phyloP scores from a whole-genome alignment of 2,797 vertebrate species.

The Pantherophis vulpinus region DNA sequence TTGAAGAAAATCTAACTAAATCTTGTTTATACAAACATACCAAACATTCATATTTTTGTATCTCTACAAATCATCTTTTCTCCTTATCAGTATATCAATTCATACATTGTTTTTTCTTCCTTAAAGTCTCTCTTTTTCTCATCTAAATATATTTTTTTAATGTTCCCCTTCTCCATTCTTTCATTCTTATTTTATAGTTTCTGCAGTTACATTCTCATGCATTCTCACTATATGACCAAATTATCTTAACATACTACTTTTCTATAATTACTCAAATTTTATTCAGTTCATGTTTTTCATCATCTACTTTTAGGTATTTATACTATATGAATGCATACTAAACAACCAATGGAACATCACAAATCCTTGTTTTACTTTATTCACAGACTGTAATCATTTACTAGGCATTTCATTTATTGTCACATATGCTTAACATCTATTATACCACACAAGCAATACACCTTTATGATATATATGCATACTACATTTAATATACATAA shows the following conservation, averaged over 20 bases:
- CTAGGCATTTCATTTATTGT: not conserved
- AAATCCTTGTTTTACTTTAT: not conserved
- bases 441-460: not conserved
- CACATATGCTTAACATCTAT: not conserved
- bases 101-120: not conserved
- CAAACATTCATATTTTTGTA: not conserved
- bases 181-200: not conserved
- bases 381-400: not conserved
- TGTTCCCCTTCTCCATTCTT: not conserved
- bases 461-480: not conserved
- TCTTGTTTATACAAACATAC: not conserved
- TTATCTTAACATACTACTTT: not conserved
- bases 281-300: not conserved
- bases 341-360: not conserved
- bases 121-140: not conserved
- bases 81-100: not conserved
- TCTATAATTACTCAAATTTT: not conserved
- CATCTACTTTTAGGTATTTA: not conserved
- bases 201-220: not conserved
- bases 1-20: not conserved
- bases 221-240: not conserved
- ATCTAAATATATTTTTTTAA: not conserved
- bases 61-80: not conserved
- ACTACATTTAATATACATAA: not conserved
- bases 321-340: not conserved